Base-by-base conservation (phyloP, 2,888 invertebrate species). In the Saturnia japonica region DNA sequence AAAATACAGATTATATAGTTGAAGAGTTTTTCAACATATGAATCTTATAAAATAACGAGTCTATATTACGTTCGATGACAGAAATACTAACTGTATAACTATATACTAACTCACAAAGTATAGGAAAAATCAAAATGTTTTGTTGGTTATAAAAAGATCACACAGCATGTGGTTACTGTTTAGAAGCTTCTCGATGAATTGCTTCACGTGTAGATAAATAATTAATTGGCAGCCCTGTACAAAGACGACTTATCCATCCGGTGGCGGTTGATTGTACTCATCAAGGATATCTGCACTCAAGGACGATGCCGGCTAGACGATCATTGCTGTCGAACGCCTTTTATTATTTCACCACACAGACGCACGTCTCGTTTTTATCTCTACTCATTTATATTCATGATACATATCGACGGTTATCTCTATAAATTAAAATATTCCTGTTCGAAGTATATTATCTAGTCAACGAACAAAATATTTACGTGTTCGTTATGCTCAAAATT, bases 191-290 rank as follows among this genome's bases (percentile, higher is more conserved):
- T 64, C 57, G 57, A 60, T 25, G 57, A 28, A 69, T 64, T 66
- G 64, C 64, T 40, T 69, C 66, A 66, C 66, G 69, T 82, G 77
- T 82, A 81, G 84, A 83, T 86, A 86, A 83, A 85, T 82, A 81
- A 88, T 85, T 88, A 88, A 88, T 91, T 86, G 91, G 84, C 90
- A 91, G 87, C 93, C 92, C 92, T 93, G 88, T 80, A 85, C 85
- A 85, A 79, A 86, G 85, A 79, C 84, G 83, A 88, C 89, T 91
- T 4, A 90, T 89, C 90, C 93, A 90, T 89, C 90, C 93, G 89
- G 91, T 91, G 91, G 91, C 92, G 91, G 93, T 94, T 94, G 92
- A 94, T 91, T 94, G 93, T 93, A 93, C 93, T 91, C 93, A 94
- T 94, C 93, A 93, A 94, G 93, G 93, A 91, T 94, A 91, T 91